Evolutionary conservation across 2,113 vertebrate genomes (phyloP).

Genomic region (Corvus cornix): DNA sequence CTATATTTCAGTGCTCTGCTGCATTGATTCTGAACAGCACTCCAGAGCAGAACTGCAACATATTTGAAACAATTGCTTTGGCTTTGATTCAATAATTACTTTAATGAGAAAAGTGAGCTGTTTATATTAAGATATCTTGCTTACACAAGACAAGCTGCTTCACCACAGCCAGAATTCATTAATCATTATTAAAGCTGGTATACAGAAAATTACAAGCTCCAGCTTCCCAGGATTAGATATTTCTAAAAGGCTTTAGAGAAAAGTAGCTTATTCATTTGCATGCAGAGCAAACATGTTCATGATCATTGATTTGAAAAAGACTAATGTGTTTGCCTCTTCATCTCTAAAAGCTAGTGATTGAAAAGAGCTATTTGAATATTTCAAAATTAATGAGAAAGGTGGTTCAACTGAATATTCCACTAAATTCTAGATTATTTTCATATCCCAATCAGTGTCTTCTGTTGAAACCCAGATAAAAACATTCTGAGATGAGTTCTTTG

Average conservation of each 20-base stretch:
- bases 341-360: neutral
- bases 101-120: slow-evolving; percentile 31
- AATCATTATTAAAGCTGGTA: neutral
- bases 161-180: neutral
- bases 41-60: neutral
- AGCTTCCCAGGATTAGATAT: neutral
- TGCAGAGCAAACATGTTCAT: neutral
- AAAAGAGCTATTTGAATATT: neutral
- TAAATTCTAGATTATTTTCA: neutral
- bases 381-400: neutral
- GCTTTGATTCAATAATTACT: slow-evolving; percentile 34
- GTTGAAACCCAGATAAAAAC: neutral
- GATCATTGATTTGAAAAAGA: neutral
- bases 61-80: neutral
- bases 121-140: slow-evolving; percentile 14
- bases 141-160: slow-evolving; percentile 17
- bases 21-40: neutral
- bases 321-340: neutral
- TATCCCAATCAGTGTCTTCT: neutral
- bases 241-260: neutral
- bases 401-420: neutral
- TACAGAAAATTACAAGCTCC: neutral
- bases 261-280: neutral
- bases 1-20: neutral
- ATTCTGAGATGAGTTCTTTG: neutral